These are phyloP conservation scores for Zaprionus bogoriensis DNA, from an alignment of 2,888 invertebrate species.

Conservation along the genomic window DNA sequence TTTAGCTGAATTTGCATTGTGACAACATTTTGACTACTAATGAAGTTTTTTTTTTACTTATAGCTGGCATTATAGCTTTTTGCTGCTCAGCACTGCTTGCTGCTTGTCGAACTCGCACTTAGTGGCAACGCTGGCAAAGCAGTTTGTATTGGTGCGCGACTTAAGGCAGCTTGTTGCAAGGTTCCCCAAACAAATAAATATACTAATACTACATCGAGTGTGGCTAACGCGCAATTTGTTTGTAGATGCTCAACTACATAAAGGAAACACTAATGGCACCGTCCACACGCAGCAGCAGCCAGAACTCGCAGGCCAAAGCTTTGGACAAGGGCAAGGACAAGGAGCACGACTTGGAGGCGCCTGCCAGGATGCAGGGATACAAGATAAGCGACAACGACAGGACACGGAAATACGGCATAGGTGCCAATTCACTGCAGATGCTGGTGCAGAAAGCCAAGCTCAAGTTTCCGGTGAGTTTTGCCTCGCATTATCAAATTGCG, in stretches of 20 bases:
- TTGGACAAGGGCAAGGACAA: slow-evolving; percentile 33
- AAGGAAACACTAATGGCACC: slow-evolving; percentile 68
- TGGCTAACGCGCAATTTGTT: background rate
- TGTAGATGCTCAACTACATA: slow-evolving; percentile 64
- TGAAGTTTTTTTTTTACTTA: background rate
- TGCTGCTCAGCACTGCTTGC: background rate
- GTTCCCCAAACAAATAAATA: slow-evolving; percentile 33
- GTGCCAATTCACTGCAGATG: slow-evolving; percentile 81
- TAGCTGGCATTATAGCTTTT: background rate
- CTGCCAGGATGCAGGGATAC: slow-evolving; percentile 78
- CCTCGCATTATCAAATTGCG: slow-evolving; percentile 41
- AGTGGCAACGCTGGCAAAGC: slow-evolving; percentile 30
- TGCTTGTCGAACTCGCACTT: background rate
- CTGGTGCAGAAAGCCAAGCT: slow-evolving; percentile 77
- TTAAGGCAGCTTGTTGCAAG: slow-evolving; percentile 65
- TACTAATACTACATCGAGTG: background rate
- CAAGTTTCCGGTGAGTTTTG: slow-evolving; percentile 81
- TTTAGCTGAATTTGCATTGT: too few species aligned
- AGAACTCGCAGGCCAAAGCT: slow-evolving; percentile 8
- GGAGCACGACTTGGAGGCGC: background rate
- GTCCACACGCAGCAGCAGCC: slow-evolving; percentile 53
- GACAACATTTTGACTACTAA: too few species aligned
- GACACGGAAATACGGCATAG: slow-evolving; percentile 80
- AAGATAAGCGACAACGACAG: slow-evolving; percentile 82
- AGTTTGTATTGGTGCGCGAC: slow-evolving; percentile 44